A percentile compares a stretch with the other conserved stretches of the same genome.
phyloP scores from a whole-genome alignment of 2,888 invertebrate species.

The Copidosoma aretas region DNA sequence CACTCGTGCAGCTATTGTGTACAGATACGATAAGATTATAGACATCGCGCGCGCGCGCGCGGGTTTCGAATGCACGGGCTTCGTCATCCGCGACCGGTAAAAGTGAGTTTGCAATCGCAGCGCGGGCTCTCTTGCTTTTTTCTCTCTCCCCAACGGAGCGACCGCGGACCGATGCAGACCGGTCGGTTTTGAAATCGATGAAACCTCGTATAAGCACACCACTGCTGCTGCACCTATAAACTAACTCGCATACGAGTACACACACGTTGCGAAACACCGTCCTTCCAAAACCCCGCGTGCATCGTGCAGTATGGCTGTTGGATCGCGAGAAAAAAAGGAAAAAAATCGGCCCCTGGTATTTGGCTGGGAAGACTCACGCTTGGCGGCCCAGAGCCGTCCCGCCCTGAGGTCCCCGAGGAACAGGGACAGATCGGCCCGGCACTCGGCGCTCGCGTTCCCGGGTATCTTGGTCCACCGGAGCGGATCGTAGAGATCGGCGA shows the following conservation, averaged over 20 bases:
- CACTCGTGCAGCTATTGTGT: no score
- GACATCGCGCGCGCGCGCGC: no score
- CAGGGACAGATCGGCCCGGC: conserved; percentile 66
- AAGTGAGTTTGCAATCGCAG: neutral
- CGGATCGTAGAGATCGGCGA: conserved; percentile 72
- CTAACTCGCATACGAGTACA: no score
- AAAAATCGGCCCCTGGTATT: no score
- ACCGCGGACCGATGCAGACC: neutral
- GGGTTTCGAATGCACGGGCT: no score
- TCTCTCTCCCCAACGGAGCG: neutral
- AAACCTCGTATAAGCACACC: neutral
- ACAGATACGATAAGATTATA: no score
- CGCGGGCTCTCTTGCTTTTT: neutral
- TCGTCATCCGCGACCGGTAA: neutral
- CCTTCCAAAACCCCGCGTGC: no score
- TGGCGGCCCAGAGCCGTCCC: conserved; percentile 77
- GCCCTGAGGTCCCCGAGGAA: conserved; percentile 69
- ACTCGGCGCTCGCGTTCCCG: conserved; percentile 66
- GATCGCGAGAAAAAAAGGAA: no score
- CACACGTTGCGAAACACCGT: conserved; percentile 19
- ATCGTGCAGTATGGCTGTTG: no score
- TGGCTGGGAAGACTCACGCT: conserved; percentile 69
- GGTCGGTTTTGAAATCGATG: conserved; percentile 10
- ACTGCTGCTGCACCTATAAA: no score
- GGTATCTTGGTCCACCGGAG: conserved; percentile 67